phyloP scores from a whole-genome alignment of 2,113 vertebrate genomes.

The Elgaria multicarinata region DNA sequence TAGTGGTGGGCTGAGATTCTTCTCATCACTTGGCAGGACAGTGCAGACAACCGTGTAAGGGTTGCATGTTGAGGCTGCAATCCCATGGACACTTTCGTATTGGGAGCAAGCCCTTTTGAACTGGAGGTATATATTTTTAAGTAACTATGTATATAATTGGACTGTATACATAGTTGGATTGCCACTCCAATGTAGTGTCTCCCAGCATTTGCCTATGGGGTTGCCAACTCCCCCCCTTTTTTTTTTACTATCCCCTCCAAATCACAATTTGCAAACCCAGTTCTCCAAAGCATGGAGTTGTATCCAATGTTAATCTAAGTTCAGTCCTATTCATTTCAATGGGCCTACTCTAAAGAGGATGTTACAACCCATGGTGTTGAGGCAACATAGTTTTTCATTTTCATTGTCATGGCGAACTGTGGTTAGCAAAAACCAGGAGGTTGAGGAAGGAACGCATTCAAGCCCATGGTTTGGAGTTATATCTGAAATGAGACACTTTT shows the following conservation, averaged over 20 bases:
- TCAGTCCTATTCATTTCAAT: no score
- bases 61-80: background rate
- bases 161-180: background rate
- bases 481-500: background rate
- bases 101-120: background rate
- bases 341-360: no score
- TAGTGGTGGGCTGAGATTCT: background rate
- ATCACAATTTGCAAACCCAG: background rate
- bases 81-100: background rate
- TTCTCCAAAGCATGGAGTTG: background rate
- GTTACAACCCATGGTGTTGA: background rate
- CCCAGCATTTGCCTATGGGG: background rate
- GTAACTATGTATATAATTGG: background rate
- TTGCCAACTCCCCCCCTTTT: no score
- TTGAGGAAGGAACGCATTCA: accelerated
- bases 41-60: background rate
- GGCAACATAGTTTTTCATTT: background rate
- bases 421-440: background rate
- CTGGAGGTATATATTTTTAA: background rate
- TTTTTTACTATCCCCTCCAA: background rate
- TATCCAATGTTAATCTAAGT: no score
- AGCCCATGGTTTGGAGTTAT: background rate
- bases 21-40: background rate
- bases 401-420: background rate
- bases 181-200: background rate